Evolutionary conservation across 2,797 vertebrate species (phyloP).

Genomic region (Myotis pilosus): DNA sequence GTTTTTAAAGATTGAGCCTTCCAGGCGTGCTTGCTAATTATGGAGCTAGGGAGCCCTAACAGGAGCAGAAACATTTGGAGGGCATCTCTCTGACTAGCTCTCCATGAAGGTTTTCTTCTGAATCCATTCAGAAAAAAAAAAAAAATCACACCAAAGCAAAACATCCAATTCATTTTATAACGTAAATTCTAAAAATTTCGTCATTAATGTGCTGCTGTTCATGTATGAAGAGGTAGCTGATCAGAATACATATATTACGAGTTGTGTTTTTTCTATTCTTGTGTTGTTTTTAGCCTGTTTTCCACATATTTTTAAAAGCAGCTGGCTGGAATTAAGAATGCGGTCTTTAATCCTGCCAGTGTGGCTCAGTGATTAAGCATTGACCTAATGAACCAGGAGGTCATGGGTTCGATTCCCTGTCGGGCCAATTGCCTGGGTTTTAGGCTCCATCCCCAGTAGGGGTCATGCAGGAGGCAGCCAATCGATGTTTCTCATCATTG

Average conservation of each 20-base stretch:
- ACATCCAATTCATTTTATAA: neutral
- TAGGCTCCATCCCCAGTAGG: neutral
- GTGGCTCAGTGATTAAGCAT: neutral
- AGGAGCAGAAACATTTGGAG: slow-evolving; percentile 25
- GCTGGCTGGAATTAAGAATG: slow-evolving; percentile 20
- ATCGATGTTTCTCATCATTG: too few relatives aligned
- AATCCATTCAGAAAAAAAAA: neutral
- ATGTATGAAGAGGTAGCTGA: neutral
- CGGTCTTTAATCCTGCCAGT: neutral
- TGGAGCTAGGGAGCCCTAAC: slow-evolving; percentile 36
- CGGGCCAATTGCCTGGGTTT: neutral
- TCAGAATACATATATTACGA: neutral
- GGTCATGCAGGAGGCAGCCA: neutral
- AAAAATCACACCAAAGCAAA: neutral
- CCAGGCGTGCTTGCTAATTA: slow-evolving; percentile 36
- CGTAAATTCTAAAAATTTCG: slow-evolving; percentile 33
- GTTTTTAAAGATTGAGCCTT: slow-evolving; percentile 8
- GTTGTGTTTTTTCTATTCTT: neutral
- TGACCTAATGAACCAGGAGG: neutral
- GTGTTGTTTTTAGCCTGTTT: slow-evolving; percentile 9
- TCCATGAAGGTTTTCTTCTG: neutral
- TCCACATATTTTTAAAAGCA: neutral
- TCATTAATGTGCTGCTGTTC: neutral
- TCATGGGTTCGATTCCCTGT: neutral
- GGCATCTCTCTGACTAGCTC: neutral